Percentiles rank a stretch among this genome's conserved stretches.
Conservation (phyloP, 2,113 vertebrate genomes). For the Aphyosemion australe region DNA sequence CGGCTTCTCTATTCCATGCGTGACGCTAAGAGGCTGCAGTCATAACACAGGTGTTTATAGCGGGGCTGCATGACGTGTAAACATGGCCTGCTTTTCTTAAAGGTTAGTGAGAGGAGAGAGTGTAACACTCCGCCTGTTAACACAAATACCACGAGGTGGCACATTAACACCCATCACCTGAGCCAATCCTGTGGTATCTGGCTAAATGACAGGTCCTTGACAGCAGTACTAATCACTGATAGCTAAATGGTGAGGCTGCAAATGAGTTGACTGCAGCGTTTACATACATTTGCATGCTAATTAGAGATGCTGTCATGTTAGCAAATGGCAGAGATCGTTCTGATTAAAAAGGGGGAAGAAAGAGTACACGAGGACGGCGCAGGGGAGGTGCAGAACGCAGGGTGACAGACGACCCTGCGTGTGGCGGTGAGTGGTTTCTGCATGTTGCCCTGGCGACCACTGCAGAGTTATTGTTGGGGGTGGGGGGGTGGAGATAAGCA, state of each 20-base stretch:
- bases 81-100: conserved; percentile 32
- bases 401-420: background rate
- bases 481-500: conserved; percentile 15
- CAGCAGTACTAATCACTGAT: conserved; percentile 61
- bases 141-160: conserved; percentile 34
- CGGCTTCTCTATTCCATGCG: conserved; percentile 25
- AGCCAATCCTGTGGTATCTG: conserved; percentile 37
- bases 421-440: background rate
- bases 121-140: conserved; percentile 27
- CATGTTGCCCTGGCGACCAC: conserved; percentile 27
- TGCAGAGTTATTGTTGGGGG: conserved; percentile 32
- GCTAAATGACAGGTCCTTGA: conserved; percentile 52
- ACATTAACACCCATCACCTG: conserved; percentile 49
- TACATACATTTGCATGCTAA: conserved; percentile 78
- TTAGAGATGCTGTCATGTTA: conserved; percentile 57
- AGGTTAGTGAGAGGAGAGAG: conserved; percentile 30
- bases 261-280: conserved; percentile 60
- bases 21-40: conserved; percentile 51
- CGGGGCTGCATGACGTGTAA: conserved; percentile 20
- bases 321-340: conserved; percentile 49
- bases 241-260: conserved; percentile 64
- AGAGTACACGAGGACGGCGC: background rate
- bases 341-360: conserved; percentile 38
- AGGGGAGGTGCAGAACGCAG: conserved; percentile 4
- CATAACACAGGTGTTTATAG: conserved; percentile 53